These are phyloP conservation scores for Nibea albiflora DNA, from an alignment of 2,113 vertebrate species.

Conservation along the genomic window DNA sequence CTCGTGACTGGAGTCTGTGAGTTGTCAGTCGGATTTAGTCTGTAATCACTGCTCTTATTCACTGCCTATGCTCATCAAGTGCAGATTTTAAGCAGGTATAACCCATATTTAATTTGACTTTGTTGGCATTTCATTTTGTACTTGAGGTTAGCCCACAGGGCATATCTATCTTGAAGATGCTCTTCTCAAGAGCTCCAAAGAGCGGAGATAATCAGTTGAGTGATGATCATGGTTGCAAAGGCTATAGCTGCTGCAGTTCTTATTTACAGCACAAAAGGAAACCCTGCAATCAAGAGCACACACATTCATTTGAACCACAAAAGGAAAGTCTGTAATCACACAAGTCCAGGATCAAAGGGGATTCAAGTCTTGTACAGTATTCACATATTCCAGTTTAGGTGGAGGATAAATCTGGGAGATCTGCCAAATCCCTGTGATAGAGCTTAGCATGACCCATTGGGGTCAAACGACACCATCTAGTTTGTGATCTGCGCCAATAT, in stretches of 20 bases:
- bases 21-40: slow-evolving; percentile 20
- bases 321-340: not conserved
- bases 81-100: slow-evolving; percentile 18
- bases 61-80: slow-evolving; percentile 19
- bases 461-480: slow-evolving; percentile 41
- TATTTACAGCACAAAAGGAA: slow-evolving; percentile 12
- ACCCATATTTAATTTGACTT: slow-evolving; percentile 4
- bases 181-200: not conserved
- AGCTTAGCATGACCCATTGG: not conserved
- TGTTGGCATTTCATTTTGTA: slow-evolving; percentile 31
- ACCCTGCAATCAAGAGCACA: not conserved
- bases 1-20: slow-evolving; percentile 9
- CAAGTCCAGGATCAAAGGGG: not conserved
- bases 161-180: slow-evolving; percentile 3
- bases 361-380: not conserved
- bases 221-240: not conserved
- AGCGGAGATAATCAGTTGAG: slow-evolving; percentile 45
- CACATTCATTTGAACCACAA: slow-evolving; percentile 8
- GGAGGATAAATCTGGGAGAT: slow-evolving; percentile 10
- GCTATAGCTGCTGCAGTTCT: slow-evolving; percentile 30
- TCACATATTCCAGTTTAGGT: slow-evolving; percentile 5
- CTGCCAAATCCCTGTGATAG: slow-evolving; percentile 9
- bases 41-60: slow-evolving; percentile 35
- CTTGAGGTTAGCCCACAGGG: not conserved
- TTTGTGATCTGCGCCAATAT: slow-evolving; percentile 48